phyloP scores from a whole-genome alignment of 2,113 vertebrate genomes.

The Sorex fumeus region DNA sequence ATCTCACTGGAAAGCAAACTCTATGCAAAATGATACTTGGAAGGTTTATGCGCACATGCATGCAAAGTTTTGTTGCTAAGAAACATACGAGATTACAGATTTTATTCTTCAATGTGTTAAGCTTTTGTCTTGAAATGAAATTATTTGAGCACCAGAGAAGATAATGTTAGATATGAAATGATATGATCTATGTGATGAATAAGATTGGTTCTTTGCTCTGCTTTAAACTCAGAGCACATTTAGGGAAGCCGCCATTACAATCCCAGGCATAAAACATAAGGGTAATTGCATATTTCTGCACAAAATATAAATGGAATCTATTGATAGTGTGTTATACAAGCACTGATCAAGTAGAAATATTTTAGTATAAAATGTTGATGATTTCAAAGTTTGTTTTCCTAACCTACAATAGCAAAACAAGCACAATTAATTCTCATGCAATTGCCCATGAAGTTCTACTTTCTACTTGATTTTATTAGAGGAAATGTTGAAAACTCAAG shows the following conservation, averaged over 20 bases:
- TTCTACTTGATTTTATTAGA: not conserved
- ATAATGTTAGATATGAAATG: not conserved
- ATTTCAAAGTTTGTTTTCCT: conserved; percentile 6
- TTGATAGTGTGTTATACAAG: not conserved
- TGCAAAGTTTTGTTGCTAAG: not conserved
- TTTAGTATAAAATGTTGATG: conserved; percentile 6
- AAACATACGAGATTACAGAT: not conserved
- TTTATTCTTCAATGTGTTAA: not conserved
- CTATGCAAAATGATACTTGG: conserved; percentile 8
- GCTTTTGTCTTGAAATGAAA: conserved; percentile 10
- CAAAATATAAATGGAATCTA: conserved; percentile 11
- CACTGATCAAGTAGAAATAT: not conserved
- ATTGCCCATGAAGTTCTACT: conserved; percentile 20
- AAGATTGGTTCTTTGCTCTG: not conserved
- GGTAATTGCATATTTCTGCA: not conserved
- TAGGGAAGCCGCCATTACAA: not conserved
- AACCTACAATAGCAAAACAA: conserved; percentile 6
- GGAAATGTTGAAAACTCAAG: not conserved
- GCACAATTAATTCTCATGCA: not conserved
- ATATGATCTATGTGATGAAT: not conserved
- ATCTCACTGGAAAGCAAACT: conserved; percentile 24
- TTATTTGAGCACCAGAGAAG: not conserved
- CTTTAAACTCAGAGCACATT: not conserved
- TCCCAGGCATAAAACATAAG: not conserved
- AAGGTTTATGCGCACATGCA: not conserved